Evolutionary conservation across 2,797 vertebrate species (phyloP), one percentile per base, ranked within the genome.

Genomic region (Coluber constrictor): DNA sequence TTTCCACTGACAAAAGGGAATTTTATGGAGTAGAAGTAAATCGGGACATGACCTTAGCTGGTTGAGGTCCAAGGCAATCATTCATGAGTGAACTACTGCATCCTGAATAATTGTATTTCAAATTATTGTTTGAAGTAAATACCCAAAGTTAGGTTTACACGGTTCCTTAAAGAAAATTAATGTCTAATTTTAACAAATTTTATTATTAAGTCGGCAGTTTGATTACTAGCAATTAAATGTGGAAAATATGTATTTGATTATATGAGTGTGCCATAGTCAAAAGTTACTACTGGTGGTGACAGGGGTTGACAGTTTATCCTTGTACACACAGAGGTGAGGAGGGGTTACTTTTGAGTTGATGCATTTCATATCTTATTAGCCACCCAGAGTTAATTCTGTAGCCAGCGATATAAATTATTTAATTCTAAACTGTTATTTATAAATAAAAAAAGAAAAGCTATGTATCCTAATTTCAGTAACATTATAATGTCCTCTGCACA

Each of bases 231-330:
- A 95, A 54, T 94, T 96, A 8, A 94, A 92, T 63, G 93, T 87
- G 92, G 86, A 92, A 96, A 95, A 90, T 95, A 92, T 27, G 95
- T 56, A 15, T 66, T 60, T 93, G 89, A 90, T 94, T 93, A 93
- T 10, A 83, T 83, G 23, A 23, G 11, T 47, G 10, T 47, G 79
- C 43, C 43, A 47, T 83, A 47, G 4, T 25, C 20, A 83, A 83
- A 83, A 47, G 43, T 25, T 83, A 83, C 43, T 47, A 83, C 5
- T 83, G 20, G 9, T 83, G 10, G 23, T 83, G 10, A 25, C 10
- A 5, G 79, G 10, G 37, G 10, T 12, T 83, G 74, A 83, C 37
- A 83, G 9, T 83, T 83, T 47, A 47, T 83, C 20, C 43, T 83
- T 83, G 79, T 43, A 12, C 10, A 47, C 37, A 83, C 10, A 83